A percentile compares a stretch with the other conserved stretches of the same genome.
phyloP scores from a whole-genome alignment of 2,888 invertebrate species.

The Diarsia mendica region DNA sequence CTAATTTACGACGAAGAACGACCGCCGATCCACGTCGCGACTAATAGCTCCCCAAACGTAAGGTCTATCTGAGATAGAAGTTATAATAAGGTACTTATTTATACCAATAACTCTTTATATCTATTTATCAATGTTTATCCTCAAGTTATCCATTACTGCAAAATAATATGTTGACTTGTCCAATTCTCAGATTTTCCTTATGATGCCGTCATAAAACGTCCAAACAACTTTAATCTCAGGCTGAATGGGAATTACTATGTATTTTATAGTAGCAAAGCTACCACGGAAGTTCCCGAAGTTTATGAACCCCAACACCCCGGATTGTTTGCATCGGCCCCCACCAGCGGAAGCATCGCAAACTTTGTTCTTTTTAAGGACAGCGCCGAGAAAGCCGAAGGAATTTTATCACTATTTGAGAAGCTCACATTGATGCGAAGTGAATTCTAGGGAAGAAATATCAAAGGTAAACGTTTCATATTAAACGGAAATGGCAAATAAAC shows the following conservation, averaged over 20 bases:
- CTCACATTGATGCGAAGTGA: slow-evolving; percentile 30
- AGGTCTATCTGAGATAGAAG: slow-evolving; percentile 21
- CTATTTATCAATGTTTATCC: slow-evolving; percentile 20
- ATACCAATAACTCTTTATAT: slow-evolving; percentile 23
- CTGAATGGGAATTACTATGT: slow-evolving; percentile 68
- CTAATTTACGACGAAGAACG: slow-evolving; percentile 29
- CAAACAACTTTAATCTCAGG: slow-evolving; percentile 55
- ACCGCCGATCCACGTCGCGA: slow-evolving; percentile 2
- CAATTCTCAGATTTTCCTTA: slow-evolving; percentile 45
- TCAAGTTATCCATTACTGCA: slow-evolving; percentile 37
- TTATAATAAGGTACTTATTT: slow-evolving; percentile 40
- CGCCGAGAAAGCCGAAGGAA: slow-evolving; percentile 71
- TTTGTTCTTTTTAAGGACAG: slow-evolving; percentile 78
- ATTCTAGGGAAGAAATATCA: slow-evolving; percentile 23
- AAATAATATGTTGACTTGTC: slow-evolving; percentile 29
- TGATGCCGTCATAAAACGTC: slow-evolving; percentile 40
- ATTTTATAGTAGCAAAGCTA: slow-evolving; percentile 71
- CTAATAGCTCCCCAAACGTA: slow-evolving; percentile 3
- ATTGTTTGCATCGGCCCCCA: slow-evolving; percentile 79
- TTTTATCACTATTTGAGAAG: slow-evolving; percentile 75
- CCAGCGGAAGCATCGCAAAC: slow-evolving; percentile 77
- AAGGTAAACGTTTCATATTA: slow-evolving; percentile 24
- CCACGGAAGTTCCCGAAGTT: slow-evolving; percentile 78
- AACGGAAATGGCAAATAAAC: slow-evolving; percentile 24
- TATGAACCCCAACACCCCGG: slow-evolving; percentile 78